Conservation (phyloP, 2,797 vertebrate genomes). For the Momotus momota region DNA sequence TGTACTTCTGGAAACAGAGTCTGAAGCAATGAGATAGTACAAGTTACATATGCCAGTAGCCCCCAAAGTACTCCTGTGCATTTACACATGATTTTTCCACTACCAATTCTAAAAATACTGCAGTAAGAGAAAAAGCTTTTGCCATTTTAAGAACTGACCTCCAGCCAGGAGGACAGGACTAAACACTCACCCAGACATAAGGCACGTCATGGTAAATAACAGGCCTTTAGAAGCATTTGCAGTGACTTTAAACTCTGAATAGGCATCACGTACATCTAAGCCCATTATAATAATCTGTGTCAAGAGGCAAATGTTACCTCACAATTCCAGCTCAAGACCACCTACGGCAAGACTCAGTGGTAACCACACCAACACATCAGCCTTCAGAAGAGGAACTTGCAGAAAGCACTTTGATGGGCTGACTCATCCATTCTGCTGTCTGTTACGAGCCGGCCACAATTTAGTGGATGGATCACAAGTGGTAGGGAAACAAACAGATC, state of each 20-base stretch:
- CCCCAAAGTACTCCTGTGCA: background rate
- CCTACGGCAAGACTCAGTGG: background rate
- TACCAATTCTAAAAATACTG: constrained; percentile 13
- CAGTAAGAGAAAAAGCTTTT: background rate
- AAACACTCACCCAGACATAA: background rate
- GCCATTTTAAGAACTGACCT: background rate
- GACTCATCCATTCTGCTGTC: background rate
- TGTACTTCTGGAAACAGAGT: fast-evolving
- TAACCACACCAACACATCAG: background rate
- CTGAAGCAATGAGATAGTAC: background rate
- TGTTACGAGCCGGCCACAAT: background rate
- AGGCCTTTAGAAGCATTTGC: background rate
- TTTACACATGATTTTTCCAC: background rate
- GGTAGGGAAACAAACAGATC: background rate
- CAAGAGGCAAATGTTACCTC: background rate
- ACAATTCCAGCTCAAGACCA: background rate
- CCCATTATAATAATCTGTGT: background rate
- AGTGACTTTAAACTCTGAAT: background rate
- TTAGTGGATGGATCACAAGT: background rate
- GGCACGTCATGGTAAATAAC: background rate
- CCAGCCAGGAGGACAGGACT: constrained; percentile 1
- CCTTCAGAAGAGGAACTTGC: background rate
- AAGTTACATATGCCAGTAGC: background rate
- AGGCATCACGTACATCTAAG: background rate
- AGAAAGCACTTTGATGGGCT: background rate